These are phyloP conservation scores for Lota lota DNA, from an alignment of 2,113 vertebrate genomes.

Conservation along the genomic window DNA sequence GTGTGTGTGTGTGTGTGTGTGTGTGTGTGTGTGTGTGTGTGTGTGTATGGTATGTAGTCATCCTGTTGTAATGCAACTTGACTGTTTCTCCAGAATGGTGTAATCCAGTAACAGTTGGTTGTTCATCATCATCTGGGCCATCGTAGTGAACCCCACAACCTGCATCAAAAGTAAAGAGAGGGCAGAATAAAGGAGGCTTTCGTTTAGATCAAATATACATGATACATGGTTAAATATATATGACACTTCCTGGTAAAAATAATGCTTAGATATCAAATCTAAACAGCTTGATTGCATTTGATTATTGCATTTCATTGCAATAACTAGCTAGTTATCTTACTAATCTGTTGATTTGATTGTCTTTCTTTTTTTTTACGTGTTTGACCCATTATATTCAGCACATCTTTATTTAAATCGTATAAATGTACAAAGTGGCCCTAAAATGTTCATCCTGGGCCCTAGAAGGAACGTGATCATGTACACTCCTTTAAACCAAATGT, in stretches of 20 bases:
- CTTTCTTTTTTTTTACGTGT: no score
- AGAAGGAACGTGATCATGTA: neutral
- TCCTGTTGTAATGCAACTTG: neutral
- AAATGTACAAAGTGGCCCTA: no score
- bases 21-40: neutral
- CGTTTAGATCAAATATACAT: neutral
- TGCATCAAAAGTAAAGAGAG: conserved; percentile 12
- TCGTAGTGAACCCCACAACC: conserved; percentile 35
- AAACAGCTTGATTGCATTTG: no score
- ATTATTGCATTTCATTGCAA: no score
- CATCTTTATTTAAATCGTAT: no score
- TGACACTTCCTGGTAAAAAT: no score
- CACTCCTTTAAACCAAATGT: neutral
- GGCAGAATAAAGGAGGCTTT: neutral
- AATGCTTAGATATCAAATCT: no score
- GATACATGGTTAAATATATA: neutral
- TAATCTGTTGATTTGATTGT: no score
- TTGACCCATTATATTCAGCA: no score
- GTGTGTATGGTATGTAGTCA: neutral
- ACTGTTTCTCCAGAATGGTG: conserved; percentile 32
- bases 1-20: neutral
- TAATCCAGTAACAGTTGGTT: conserved; percentile 25
- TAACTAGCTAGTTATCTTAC: no score
- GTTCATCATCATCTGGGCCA: conserved; percentile 53
- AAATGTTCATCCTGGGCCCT: neutral